Conservation (phyloP, 2,888 invertebrate genomes). For the Zeuzera pyrina region DNA sequence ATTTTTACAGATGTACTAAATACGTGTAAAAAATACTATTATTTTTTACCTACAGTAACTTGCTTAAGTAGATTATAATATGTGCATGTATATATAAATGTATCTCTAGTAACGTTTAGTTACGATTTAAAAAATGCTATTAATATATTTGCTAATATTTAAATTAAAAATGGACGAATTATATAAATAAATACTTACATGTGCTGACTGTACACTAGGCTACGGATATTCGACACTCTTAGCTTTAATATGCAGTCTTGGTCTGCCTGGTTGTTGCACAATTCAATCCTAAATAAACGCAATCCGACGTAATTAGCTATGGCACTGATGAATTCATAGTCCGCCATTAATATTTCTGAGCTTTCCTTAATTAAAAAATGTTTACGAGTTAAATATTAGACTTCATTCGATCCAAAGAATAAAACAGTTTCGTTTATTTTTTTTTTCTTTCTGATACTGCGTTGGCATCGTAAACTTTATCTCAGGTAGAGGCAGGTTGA, state of each 20-base stretch:
- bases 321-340: slow-evolving; percentile 56
- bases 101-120: too few species aligned
- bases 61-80: too few species aligned
- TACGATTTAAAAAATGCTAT: too few species aligned
- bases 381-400: slow-evolving; percentile 19
- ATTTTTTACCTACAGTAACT: too few species aligned
- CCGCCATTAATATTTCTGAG: slow-evolving; percentile 35
- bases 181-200: too few species aligned
- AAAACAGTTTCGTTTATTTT: slow-evolving; percentile 12
- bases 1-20: too few species aligned
- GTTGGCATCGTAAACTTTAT: slow-evolving; percentile 32
- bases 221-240: slow-evolving; percentile 65
- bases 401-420: slow-evolving; percentile 12
- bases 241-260: slow-evolving; percentile 48
- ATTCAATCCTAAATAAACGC: slow-evolving; percentile 61
- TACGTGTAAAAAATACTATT: too few species aligned
- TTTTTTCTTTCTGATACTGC: slow-evolving; percentile 13
- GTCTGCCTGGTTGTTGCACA: slow-evolving; percentile 44
- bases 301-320: slow-evolving; percentile 60
- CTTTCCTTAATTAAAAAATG: slow-evolving; percentile 47
- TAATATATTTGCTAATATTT: too few species aligned
- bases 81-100: too few species aligned
- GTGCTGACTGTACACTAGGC: slow-evolving; percentile 43
- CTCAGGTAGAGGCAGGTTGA: slow-evolving; percentile 42
- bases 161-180: too few species aligned